Percentiles rank a stretch among this genome's conserved stretches.
Conservation (phyloP, 2,113 vertebrate species). For the Asarcornis scutulata region DNA sequence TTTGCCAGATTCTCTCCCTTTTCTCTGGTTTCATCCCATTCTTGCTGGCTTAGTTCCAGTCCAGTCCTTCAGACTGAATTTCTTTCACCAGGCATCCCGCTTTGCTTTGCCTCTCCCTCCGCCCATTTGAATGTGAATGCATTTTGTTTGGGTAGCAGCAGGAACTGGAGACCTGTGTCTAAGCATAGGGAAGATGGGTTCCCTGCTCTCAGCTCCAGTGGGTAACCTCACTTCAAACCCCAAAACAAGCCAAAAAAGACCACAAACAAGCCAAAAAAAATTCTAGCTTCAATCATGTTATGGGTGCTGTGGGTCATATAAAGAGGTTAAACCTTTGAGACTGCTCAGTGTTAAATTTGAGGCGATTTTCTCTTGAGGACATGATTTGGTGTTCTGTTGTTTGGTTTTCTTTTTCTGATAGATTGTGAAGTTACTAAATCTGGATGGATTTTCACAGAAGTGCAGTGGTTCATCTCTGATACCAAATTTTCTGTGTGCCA, state of each 20-base stretch:
- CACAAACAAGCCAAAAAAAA: not conserved
- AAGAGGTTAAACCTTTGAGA: not conserved
- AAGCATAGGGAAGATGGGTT: not conserved
- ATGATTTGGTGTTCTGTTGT: not conserved
- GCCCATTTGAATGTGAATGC: not conserved
- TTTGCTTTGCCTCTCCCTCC: not conserved
- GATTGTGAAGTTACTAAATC: not conserved
- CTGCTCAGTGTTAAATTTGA: not conserved
- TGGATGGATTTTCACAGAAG: not conserved
- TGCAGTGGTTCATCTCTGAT: not conserved
- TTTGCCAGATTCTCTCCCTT: not conserved
- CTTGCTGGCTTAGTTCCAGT: conserved; percentile 46
- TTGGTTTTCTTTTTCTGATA: too few species aligned
- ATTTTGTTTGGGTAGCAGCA: not conserved
- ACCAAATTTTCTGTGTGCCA: not conserved
- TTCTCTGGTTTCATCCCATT: conserved; percentile 17
- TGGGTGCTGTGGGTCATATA: not conserved
- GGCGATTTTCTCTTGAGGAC: not conserved
- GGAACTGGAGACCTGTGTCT: not conserved
- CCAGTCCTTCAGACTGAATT: conserved; percentile 14
- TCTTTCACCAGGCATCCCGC: conserved; percentile 31
- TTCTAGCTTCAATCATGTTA: rapidly evolving
- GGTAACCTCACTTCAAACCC: rapidly evolving
- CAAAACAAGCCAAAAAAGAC: not conserved
- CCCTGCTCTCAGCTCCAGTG: not conserved